Evolutionary conservation across 2,797 vertebrate species (phyloP).

Genomic region (Coluber constrictor): DNA sequence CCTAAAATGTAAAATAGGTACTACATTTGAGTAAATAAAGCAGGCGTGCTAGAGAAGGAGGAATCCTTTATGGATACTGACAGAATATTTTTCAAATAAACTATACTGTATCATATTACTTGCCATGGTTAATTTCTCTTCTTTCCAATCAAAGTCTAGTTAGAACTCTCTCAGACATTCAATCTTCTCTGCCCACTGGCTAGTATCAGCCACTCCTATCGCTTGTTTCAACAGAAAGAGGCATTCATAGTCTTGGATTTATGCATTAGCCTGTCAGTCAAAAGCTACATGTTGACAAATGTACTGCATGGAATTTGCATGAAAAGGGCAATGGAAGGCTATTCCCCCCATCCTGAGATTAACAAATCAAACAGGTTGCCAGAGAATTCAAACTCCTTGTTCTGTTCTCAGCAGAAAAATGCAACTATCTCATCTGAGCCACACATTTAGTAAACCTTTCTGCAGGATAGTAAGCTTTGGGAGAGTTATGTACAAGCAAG

Average conservation of each 20-base stretch:
- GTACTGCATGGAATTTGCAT: background rate
- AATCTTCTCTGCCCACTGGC: background rate
- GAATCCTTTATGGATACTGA: background rate
- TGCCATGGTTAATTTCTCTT: background rate
- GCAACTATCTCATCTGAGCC: background rate
- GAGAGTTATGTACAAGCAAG: background rate
- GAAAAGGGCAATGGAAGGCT: background rate
- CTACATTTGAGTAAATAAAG: background rate
- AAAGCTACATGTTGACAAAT: background rate
- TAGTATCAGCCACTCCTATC: background rate
- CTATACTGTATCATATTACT: background rate
- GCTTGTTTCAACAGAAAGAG: background rate
- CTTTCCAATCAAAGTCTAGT: background rate
- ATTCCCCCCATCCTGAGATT: background rate
- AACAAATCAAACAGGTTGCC: background rate
- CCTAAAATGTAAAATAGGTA: constrained; percentile 62
- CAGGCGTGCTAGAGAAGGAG: background rate
- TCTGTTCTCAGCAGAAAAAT: background rate
- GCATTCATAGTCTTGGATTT: background rate
- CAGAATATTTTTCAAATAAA: background rate
- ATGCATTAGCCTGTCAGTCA: background rate
- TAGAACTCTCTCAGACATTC: background rate
- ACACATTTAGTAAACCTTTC: background rate
- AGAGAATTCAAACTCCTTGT: background rate
- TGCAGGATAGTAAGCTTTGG: background rate